These are phyloP conservation scores for Stegodyphus mimosarum DNA, from an alignment of 1,140 invertebrate species.

Conservation along the genomic window DNA sequence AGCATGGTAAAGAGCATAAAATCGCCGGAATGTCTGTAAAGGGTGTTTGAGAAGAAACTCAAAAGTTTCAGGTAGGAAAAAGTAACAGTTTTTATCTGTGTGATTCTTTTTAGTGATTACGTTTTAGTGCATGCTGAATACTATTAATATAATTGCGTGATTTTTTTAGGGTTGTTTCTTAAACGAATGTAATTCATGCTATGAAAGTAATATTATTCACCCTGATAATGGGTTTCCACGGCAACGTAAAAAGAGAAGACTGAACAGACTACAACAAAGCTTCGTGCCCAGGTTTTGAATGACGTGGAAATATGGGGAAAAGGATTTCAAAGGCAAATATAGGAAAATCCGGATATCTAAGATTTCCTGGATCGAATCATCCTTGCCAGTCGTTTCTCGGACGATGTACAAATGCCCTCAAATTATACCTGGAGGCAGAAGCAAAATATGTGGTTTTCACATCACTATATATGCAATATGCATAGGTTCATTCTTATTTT, in stretches of 20 bases:
- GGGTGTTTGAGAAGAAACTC: not conserved
- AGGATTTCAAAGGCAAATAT: not conserved
- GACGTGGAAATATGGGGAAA: not conserved
- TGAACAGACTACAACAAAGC: not conserved
- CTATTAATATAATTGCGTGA: not conserved
- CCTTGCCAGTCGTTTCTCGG: too few relatives aligned
- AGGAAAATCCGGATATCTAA: not conserved
- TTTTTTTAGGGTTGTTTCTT: not conserved
- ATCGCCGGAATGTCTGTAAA: not conserved
- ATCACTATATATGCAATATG: too few relatives aligned
- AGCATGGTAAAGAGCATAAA: not conserved
- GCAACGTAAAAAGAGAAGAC: not conserved
- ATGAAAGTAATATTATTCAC: not conserved
- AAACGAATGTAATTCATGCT: not conserved
- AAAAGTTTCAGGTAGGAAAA: not conserved
- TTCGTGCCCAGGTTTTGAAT: not conserved
- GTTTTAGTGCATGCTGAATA: not conserved
- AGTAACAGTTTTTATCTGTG: not conserved
- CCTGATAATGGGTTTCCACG: not conserved
- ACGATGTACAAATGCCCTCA: too few relatives aligned
- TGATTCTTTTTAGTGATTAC: not conserved
- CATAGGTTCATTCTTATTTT: too few relatives aligned
- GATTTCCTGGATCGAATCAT: too few relatives aligned
- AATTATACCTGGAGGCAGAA: too few relatives aligned
- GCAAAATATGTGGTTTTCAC: too few relatives aligned